Conservation (phyloP, 2,888 invertebrate species). For the Cataglyphis altisquamis region DNA sequence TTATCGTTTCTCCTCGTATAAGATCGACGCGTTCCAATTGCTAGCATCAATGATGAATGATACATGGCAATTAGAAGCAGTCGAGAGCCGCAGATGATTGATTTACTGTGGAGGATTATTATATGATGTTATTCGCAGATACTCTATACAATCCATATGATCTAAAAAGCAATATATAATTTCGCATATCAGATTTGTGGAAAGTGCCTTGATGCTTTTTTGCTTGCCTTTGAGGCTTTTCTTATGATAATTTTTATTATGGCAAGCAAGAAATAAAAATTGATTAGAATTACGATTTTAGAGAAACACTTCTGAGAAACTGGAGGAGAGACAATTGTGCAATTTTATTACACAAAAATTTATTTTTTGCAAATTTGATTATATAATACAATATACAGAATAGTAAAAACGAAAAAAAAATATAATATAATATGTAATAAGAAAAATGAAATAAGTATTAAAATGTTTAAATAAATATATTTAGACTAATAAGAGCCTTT, state of each 20-base stretch:
- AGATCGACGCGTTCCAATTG: conserved; percentile 45
- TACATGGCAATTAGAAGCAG: conserved; percentile 35
- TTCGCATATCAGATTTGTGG: background rate
- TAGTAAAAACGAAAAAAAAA: background rate
- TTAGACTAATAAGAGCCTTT: too few species aligned
- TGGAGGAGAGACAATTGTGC: background rate
- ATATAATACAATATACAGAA: background rate
- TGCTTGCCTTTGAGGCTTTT: background rate
- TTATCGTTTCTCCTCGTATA: conserved; percentile 15
- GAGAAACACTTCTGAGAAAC: background rate
- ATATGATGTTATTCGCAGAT: background rate
- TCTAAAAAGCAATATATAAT: background rate
- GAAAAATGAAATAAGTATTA: too few species aligned
- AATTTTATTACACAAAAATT: background rate
- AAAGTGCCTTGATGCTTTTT: background rate
- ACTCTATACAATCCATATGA: background rate
- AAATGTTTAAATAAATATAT: too few species aligned
- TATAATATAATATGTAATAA: background rate
- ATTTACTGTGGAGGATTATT: conserved; percentile 30
- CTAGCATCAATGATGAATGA: conserved; percentile 52
- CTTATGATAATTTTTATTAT: background rate
- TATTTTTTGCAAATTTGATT: background rate
- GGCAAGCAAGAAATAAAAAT: background rate
- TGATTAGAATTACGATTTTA: background rate
- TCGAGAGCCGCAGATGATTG: conserved; percentile 32